Conservation (phyloP, 1,140 invertebrate species). For the Heliconius melpomene region DNA sequence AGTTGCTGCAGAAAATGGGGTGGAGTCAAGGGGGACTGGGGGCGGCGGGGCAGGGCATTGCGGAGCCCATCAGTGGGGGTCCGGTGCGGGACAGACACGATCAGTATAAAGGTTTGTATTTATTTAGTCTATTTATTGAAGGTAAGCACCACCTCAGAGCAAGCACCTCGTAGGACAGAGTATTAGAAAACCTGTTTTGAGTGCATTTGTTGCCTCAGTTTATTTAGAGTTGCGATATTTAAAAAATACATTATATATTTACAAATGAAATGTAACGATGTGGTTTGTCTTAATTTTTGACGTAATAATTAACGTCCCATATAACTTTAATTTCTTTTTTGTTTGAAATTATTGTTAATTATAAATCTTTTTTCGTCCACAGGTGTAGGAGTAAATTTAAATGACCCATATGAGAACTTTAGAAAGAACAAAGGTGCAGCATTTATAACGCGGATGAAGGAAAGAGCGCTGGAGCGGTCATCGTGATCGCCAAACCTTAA, state of each 20-base stretch:
- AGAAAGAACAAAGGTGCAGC: constrained; percentile 97
- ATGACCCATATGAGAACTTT: constrained; percentile 98
- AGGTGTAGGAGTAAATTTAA: constrained; percentile 92
- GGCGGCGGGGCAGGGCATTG: constrained; percentile 95
- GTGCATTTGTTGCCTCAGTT: too few relatives aligned
- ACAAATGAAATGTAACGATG: too few relatives aligned
- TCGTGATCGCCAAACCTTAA: constrained; percentile 57
- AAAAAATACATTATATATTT: too few relatives aligned
- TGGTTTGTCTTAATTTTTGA: too few relatives aligned
- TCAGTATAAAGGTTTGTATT: constrained; percentile 90
- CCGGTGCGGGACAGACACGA: constrained; percentile 95
- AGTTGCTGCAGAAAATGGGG: constrained; percentile 97
- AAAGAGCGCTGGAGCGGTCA: constrained; percentile 91
- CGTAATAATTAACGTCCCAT: too few relatives aligned
- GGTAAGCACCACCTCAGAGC: too few relatives aligned
- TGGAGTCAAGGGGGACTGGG: constrained; percentile 95
- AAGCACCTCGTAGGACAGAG: too few relatives aligned
- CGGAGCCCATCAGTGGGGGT: constrained; percentile 95
- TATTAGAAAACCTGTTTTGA: too few relatives aligned
- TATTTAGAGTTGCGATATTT: too few relatives aligned
- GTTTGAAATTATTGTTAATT: not conserved
- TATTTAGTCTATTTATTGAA: too few relatives aligned
- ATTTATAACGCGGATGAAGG: constrained; percentile 97
- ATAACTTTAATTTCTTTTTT: too few relatives aligned
- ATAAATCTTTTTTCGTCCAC: constrained; percentile 17